Conservation (phyloP, 2,113 vertebrate species). For the Origma solitaria region DNA sequence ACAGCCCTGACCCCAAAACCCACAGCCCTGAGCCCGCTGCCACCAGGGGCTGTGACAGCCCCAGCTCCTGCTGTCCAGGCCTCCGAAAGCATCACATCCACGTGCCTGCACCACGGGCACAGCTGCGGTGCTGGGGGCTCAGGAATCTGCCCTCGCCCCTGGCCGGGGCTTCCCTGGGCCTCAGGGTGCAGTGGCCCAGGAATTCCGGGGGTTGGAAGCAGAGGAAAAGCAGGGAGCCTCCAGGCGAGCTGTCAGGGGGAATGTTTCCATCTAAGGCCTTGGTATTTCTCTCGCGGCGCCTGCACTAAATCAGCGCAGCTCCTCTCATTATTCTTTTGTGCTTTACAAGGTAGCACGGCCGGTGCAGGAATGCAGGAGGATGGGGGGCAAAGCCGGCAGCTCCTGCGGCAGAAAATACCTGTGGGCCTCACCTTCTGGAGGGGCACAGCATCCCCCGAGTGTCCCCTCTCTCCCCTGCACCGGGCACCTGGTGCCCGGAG, state of each 20-base stretch:
- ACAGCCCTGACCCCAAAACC: neutral
- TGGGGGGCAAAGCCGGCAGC: neutral
- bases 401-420: neutral
- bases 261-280: slow-evolving; percentile 81
- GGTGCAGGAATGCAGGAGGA: neutral
- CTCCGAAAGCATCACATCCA: fast-evolving
- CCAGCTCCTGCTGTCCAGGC: fast-evolving
- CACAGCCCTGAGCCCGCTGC: neutral
- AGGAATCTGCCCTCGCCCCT: neutral
- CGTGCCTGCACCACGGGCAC: fast-evolving
- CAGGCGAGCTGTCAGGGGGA: slow-evolving; percentile 57
- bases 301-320: slow-evolving; percentile 69
- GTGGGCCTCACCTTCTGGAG: neutral
- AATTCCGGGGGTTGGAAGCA: neutral
- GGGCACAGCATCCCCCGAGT: neutral
- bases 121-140: neutral
- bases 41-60: neutral
- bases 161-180: neutral
- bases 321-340: slow-evolving; percentile 35
- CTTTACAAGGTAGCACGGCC: slow-evolving; percentile 70
- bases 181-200: neutral
- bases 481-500: neutral
- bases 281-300: slow-evolving; percentile 69
- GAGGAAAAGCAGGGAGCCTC: slow-evolving; percentile 25
- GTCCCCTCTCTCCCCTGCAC: neutral